Conservation (phyloP, 2,113 vertebrate species). For the Onychostruthus taczanowskii region DNA sequence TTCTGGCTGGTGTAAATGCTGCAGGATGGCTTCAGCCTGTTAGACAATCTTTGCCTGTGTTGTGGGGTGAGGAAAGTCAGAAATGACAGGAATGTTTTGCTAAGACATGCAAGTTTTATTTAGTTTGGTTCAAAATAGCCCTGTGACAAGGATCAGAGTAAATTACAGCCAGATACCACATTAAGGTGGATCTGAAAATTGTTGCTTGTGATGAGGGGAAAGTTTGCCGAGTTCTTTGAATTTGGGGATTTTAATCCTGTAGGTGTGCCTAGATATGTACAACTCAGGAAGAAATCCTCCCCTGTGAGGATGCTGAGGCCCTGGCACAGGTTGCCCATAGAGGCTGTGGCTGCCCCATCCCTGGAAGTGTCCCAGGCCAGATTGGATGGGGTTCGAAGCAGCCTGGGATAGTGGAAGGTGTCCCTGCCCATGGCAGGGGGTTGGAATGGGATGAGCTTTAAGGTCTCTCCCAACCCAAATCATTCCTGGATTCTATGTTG, state of each 20-base stretch:
- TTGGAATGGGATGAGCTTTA: neutral
- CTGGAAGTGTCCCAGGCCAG: neutral
- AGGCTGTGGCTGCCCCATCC: neutral
- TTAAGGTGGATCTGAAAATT: neutral
- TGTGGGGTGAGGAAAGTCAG: neutral
- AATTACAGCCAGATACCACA: neutral
- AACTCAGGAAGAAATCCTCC: neutral
- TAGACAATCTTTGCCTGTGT: neutral
- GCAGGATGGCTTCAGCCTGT: neutral
- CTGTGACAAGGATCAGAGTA: neutral
- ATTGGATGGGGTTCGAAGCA: neutral
- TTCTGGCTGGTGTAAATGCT: neutral
- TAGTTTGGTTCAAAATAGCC: constrained; percentile 37
- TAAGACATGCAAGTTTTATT: constrained; percentile 39
- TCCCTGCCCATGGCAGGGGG: neutral
- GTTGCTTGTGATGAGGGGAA: neutral
- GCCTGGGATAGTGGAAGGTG: neutral
- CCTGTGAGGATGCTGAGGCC: neutral
- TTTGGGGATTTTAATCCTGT: neutral
- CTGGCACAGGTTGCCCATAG: neutral
- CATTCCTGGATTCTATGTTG: neutral
- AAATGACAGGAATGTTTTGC: constrained; percentile 56
- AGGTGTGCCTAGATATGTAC: neutral
- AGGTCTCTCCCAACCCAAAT: neutral
- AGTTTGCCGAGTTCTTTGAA: neutral